Base-by-base conservation (phyloP, 1,140 invertebrate genomes). In the Tribolium castaneum region DNA sequence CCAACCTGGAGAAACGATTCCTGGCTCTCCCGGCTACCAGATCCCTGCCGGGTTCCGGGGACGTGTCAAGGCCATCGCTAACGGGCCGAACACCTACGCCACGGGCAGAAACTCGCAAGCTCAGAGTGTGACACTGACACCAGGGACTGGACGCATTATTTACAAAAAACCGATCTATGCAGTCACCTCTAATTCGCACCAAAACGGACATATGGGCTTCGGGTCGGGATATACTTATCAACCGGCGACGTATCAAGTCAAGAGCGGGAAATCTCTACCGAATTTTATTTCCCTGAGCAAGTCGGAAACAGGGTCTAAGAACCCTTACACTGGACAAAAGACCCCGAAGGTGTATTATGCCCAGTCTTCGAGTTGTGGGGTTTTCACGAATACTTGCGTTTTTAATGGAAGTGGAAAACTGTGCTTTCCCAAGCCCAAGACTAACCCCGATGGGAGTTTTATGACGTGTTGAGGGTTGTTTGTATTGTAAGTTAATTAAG, bases 361-460 rank as follows among this genome's bases (percentile, higher is more conserved):
- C 0, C 95, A 96, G 84, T 94, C 93, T 10, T 95, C 94, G 1
- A 94, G 93, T 0, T 96, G 94, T 85, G 94, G 94, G 30, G 95
- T 95, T 82, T 95, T 95, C 80, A 95, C 94, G 2, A 95, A 95
- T 84, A 92, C 93, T 0, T 95, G 94, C 82, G 94, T 94, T 35
- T 90, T 93, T 80, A 93, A 94, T 82, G 93, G 93, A 35, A 90
- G 91, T 80, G 93, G 92, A 51, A 95, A 95, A 86, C 92, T 95
- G 30, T 96, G 94, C 84, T 93, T 93, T 78, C 94, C 94, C 0
- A 94, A 94, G 85, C 84, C 88, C 25, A 89, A 90, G 70, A 89
- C 88, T 0, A 87, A 90, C 81, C 83, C 90, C 3, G 89, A 91
- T 81, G 90, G 90, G 2, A 88, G 88, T 6, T 88, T 89, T 13